phyloP scores from a whole-genome alignment of 1,140 invertebrate species.

The Matsumurasca onukii region DNA sequence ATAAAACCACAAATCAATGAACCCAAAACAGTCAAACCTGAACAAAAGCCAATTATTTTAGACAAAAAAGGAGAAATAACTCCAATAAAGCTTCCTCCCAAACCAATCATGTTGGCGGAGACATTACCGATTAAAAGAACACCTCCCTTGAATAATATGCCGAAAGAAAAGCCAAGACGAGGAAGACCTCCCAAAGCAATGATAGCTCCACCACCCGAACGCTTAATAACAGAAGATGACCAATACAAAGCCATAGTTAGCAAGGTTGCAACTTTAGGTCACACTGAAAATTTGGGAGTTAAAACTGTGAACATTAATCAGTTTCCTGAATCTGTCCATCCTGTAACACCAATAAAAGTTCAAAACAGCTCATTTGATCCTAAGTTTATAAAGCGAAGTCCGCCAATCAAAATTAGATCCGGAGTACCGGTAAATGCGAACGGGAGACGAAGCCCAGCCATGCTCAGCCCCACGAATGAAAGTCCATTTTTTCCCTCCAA shows the following conservation, averaged over 20 bases:
- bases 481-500: not conserved
- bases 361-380: conserved; percentile 19
- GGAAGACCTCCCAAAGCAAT: conserved; percentile 16
- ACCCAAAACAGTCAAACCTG: not conserved
- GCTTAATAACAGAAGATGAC: conserved; percentile 11
- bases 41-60: not conserved
- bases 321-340: not conserved
- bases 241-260: conserved; percentile 18
- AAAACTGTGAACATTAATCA: not conserved
- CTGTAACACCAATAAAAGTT: not conserved
- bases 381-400: conserved; percentile 19
- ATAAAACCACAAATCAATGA: conserved; percentile 14
- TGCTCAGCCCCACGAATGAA: conserved; percentile 39
- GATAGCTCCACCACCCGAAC: conserved; percentile 19
- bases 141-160: not conserved
- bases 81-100: too few relatives aligned
- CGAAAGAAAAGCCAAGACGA: conserved; percentile 9
- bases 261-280: conserved; percentile 7
- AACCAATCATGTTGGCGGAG: too few relatives aligned
- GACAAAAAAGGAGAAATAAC: too few relatives aligned
- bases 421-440: conserved; percentile 25
- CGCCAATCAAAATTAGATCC: conserved; percentile 20
- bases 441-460: conserved; percentile 9
- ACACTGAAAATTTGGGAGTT: not conserved
- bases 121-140: not conserved